A percentile compares a stretch with the other conserved stretches of the same genome.
These are phyloP conservation scores for Pygoscelis adeliae DNA, from an alignment of 2,113 vertebrate genomes.

Conservation along the genomic window DNA sequence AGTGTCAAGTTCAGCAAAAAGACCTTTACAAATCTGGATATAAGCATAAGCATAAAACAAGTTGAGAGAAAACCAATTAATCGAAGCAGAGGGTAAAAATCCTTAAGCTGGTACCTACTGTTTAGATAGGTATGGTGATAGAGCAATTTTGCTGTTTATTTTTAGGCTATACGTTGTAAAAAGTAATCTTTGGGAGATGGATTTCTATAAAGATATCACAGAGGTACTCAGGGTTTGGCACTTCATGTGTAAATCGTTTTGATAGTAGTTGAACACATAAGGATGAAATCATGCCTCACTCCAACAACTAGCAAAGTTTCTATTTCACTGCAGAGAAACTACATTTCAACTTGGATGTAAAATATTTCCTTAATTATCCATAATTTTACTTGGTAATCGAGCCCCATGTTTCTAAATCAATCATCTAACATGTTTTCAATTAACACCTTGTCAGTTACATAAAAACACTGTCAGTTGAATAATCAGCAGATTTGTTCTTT, in stretches of 20 bases:
- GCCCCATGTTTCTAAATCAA: background rate
- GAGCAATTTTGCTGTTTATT: background rate
- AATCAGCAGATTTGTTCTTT: slow-evolving; percentile 34
- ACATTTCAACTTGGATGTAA: background rate
- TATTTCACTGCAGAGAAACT: background rate
- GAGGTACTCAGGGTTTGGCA: background rate
- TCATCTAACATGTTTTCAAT: background rate
- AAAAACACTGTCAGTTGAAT: slow-evolving; percentile 30
- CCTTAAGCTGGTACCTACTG: background rate
- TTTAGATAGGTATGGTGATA: background rate
- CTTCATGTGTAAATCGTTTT: background rate
- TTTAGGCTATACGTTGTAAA: background rate
- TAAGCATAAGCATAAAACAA: background rate
- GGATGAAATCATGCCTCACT: background rate
- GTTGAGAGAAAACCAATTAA: background rate
- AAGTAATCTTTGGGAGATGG: background rate
- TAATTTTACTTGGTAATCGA: slow-evolving; percentile 21
- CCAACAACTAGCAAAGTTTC: background rate
- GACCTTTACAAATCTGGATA: background rate
- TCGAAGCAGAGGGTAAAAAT: background rate
- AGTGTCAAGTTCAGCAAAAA: background rate
- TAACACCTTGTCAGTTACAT: background rate
- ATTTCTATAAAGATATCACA: background rate
- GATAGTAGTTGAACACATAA: background rate
- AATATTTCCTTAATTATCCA: background rate